Evolutionary conservation across 2,888 invertebrate genomes (phyloP).

Genomic region (Aricia artaxerxes): DNA sequence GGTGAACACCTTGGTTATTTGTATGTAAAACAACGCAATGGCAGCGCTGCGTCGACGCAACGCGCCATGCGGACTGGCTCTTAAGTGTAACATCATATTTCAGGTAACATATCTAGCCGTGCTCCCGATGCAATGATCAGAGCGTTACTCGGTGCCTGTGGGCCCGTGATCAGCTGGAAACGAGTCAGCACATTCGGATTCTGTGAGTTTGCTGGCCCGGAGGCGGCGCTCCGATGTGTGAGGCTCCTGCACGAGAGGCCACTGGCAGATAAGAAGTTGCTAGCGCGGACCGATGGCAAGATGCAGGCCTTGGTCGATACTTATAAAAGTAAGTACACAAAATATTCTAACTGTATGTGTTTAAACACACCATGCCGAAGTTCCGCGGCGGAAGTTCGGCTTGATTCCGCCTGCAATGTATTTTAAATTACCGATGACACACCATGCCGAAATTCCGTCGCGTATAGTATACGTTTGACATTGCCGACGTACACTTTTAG

Average conservation of each 20-base stretch:
- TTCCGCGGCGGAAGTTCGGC: no score
- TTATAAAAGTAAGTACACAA: conserved; percentile 85
- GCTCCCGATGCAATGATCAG: conserved; percentile 98
- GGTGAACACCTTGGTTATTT: no score
- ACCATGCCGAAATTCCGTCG: no score
- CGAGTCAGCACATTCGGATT: conserved; percentile 98
- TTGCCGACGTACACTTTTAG: no score
- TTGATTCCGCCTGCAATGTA: no score
- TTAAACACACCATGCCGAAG: no score
- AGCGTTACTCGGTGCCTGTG: conserved; percentile 94
- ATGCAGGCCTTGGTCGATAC: conserved; percentile 96
- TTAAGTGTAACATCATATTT: neutral
- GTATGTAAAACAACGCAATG: no score
- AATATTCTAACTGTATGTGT: no score
- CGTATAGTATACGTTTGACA: no score
- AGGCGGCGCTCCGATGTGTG: conserved; percentile 96
- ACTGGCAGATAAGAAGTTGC: conserved; percentile 95
- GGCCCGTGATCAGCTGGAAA: conserved; percentile 97
- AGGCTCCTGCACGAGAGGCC: conserved; percentile 94
- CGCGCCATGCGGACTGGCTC: no score
- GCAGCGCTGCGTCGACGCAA: no score
- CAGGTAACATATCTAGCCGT: conserved; percentile 93
- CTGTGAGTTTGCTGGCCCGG: conserved; percentile 96
- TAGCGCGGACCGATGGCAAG: conserved; percentile 98
- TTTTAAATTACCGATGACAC: no score